Evolutionary conservation across 2,797 vertebrate genomes (phyloP).

Genomic region (Coendou prehensilis): DNA sequence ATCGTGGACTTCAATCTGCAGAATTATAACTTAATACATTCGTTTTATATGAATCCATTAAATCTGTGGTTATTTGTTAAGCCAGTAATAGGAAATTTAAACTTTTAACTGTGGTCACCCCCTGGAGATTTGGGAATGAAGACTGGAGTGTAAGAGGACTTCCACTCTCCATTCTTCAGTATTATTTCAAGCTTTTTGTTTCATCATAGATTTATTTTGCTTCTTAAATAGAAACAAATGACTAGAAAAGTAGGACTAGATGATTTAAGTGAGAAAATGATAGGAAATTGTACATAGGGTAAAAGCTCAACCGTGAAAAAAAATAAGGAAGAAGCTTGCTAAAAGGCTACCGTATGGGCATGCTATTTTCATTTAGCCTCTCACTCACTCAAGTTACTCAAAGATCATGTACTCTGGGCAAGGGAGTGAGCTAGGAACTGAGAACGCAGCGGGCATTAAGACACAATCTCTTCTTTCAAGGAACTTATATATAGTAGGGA

Average conservation of each 20-base stretch:
- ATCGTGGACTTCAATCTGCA: background rate
- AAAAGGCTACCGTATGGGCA: background rate
- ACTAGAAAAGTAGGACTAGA: background rate
- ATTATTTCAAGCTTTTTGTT: conserved; percentile 41
- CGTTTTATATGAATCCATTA: background rate
- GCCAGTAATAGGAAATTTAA: background rate
- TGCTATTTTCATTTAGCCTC: background rate
- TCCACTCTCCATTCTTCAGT: background rate
- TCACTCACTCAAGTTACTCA: background rate
- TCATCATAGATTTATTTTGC: background rate
- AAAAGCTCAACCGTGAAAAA: conserved; percentile 30
- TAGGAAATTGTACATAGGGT: background rate
- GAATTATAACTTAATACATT: background rate
- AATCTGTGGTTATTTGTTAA: background rate
- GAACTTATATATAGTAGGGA: background rate
- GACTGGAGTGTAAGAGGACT: background rate
- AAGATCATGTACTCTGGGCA: background rate
- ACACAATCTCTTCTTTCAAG: background rate
- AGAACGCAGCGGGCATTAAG: background rate
- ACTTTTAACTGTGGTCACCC: background rate
- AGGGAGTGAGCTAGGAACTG: background rate
- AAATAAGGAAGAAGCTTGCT: background rate
- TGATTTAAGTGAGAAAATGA: conserved; percentile 37
- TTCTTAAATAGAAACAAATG: conserved; percentile 37
- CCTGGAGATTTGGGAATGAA: background rate